Percentiles rank a stretch among this genome's conserved stretches.
Conservation (phyloP, 2,113 vertebrate genomes). For the Triplophysa dalaica region DNA sequence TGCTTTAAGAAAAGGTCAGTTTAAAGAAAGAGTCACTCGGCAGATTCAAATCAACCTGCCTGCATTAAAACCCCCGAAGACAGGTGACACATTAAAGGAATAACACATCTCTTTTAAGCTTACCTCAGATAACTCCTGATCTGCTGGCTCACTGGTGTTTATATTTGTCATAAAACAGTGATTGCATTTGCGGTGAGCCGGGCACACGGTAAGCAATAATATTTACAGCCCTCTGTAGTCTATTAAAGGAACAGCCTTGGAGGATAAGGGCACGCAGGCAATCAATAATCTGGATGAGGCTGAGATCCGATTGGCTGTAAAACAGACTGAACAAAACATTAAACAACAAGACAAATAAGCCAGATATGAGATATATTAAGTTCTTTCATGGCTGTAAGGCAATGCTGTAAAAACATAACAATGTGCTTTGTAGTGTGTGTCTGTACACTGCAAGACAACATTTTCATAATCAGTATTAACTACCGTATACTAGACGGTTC, state of each 20-base stretch:
- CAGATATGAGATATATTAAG: not conserved
- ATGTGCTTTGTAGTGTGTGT: not conserved
- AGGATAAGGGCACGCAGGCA: slow-evolving; percentile 36
- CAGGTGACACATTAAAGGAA: not conserved
- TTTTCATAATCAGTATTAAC: slow-evolving; percentile 11
- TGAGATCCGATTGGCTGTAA: slow-evolving; percentile 29
- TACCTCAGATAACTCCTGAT: slow-evolving; percentile 32
- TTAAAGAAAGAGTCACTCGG: not conserved
- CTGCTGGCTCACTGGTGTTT: slow-evolving; percentile 32
- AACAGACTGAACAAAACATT: slow-evolving; percentile 24
- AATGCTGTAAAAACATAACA: slow-evolving; percentile 1
- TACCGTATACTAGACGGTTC: too few relatives aligned
- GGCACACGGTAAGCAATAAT: slow-evolving; percentile 39
- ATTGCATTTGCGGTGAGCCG: slow-evolving; percentile 18
- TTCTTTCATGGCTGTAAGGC: not conserved
- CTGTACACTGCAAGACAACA: not conserved
- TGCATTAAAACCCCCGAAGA: not conserved
- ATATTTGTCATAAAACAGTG: slow-evolving; percentile 40
- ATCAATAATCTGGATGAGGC: slow-evolving; percentile 37
- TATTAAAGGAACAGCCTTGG: slow-evolving; percentile 40
- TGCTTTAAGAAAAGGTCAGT: not conserved
- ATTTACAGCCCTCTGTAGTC: slow-evolving; percentile 44
- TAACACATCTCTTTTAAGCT: slow-evolving; percentile 13
- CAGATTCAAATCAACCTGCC: slow-evolving; percentile 4
- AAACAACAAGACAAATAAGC: slow-evolving; percentile 36